These are phyloP conservation scores for Thelaira solivaga DNA, from an alignment of 2,888 invertebrate species.

Conservation along the genomic window DNA sequence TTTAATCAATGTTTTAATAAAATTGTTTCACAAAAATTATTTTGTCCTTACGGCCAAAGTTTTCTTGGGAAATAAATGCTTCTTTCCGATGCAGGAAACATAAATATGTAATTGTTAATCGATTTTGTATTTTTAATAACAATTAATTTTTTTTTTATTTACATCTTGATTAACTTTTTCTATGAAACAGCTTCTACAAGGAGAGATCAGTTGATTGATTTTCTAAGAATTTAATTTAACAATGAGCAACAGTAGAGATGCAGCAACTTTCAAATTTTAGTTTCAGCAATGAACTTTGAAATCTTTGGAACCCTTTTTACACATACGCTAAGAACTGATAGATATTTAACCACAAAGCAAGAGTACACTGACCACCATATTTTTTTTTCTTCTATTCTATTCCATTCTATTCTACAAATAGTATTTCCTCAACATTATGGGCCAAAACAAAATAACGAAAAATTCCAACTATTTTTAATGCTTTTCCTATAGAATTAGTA, in stretches of 20 bases:
- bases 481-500: slow-evolving; percentile 15
- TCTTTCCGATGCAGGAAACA: no score
- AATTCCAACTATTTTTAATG: slow-evolving; percentile 41
- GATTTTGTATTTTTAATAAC: no score
- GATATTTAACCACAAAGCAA: neutral
- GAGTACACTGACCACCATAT: neutral
- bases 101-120: no score
- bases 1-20: no score
- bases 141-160: no score
- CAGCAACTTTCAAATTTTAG: neutral
- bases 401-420: neutral
- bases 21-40: no score
- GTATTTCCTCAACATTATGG: neutral
- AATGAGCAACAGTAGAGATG: neutral
- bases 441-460: slow-evolving; percentile 47
- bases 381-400: neutral
- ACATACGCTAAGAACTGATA: neutral
- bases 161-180: neutral
- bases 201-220: neutral
- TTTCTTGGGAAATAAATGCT: no score
- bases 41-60: no score
- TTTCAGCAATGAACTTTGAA: slow-evolving; percentile 20
- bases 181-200: neutral
- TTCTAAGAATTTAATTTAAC: neutral
- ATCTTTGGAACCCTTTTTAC: neutral